Evolutionary conservation across 2,888 invertebrate genomes (phyloP).

Genomic region (Agrochola lychnidis): DNA sequence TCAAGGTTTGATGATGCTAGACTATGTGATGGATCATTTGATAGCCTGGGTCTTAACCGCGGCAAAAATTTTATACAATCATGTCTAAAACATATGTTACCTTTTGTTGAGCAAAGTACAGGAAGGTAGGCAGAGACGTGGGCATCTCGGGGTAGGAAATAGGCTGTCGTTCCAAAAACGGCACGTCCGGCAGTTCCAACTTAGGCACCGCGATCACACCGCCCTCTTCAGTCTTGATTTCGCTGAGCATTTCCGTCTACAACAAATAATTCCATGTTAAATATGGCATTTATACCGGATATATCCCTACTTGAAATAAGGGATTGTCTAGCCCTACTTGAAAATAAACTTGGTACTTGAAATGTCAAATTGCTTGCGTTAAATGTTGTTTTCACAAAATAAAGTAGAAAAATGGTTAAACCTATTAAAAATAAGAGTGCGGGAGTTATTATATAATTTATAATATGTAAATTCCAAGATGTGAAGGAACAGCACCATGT

Average conservation of each 20-base stretch:
- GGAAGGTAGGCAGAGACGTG: constrained; percentile 92
- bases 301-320: too few relatives aligned
- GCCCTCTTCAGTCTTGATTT: constrained; percentile 87
- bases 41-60: background rate
- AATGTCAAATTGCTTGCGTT: too few relatives aligned
- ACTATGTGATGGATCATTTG: too few relatives aligned
- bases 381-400: too few relatives aligned
- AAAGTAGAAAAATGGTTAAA: too few relatives aligned
- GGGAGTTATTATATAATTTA: too few relatives aligned
- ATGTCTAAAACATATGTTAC: constrained; percentile 76
- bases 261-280: background rate
- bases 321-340: too few relatives aligned
- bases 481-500: too few relatives aligned
- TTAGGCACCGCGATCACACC: constrained; percentile 76
- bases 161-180: constrained; percentile 90
- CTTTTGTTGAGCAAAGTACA: constrained; percentile 93
- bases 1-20: background rate
- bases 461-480: too few relatives aligned
- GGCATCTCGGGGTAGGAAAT: constrained; percentile 86
- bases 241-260: constrained; percentile 80
- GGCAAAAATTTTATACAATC: background rate
- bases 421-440: too few relatives aligned
- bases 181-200: constrained; percentile 87
- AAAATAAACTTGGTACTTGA: too few relatives aligned
- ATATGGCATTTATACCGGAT: background rate